phyloP scores from a whole-genome alignment of 2,113 vertebrate species.

The Nestor notabilis region DNA sequence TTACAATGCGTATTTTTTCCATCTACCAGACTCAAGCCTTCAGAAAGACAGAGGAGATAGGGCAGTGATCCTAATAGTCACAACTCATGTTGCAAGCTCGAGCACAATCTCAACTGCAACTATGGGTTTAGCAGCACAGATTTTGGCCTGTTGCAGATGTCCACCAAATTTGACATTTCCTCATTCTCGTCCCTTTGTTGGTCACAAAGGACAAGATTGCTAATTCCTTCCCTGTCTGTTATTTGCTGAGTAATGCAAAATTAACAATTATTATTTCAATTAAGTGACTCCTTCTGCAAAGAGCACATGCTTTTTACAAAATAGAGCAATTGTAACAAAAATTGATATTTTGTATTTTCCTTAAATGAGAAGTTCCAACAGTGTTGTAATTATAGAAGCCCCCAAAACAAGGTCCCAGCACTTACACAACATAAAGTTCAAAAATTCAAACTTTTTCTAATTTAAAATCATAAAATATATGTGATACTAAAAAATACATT shows the following conservation, averaged over 20 bases:
- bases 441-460: background rate
- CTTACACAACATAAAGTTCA: background rate
- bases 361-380: background rate
- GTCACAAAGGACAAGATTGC: background rate
- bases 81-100: background rate
- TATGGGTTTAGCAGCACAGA: background rate
- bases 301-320: background rate
- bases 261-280: background rate
- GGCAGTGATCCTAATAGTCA: background rate
- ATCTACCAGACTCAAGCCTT: background rate
- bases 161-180: background rate
- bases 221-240: background rate
- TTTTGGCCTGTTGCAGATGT: background rate
- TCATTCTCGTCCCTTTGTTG: background rate
- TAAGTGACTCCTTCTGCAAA: background rate
- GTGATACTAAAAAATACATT: background rate
- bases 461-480: background rate
- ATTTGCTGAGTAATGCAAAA: background rate
- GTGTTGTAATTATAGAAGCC: background rate
- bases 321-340: background rate
- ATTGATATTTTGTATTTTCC: background rate
- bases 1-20: background rate
- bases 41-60: background rate
- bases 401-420: background rate
- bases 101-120: background rate